Percentiles rank a stretch among this genome's conserved stretches.
phyloP scores from a whole-genome alignment of 2,888 invertebrate genomes.

The Andrena haemorrhoa region DNA sequence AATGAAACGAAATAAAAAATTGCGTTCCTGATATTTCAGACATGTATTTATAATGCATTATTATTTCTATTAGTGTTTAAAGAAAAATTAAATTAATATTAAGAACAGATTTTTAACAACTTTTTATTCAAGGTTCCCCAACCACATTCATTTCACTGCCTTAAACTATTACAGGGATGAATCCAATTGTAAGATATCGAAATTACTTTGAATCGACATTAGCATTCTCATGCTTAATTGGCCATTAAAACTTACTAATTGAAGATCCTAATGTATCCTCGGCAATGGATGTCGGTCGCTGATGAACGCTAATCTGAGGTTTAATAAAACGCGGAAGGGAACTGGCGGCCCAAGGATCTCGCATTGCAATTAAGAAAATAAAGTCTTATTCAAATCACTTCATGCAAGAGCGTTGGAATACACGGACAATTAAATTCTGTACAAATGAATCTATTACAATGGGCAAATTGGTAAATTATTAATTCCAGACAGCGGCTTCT shows the following conservation, averaged over 20 bases:
- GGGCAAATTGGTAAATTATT: not conserved
- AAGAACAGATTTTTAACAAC: no score
- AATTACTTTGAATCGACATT: constrained; percentile 26
- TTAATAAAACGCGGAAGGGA: constrained; percentile 51
- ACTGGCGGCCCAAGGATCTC: not conserved
- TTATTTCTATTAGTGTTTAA: no score
- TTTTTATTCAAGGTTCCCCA: no score
- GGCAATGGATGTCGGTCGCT: constrained; percentile 33
- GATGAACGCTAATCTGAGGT: constrained; percentile 68
- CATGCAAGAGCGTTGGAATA: not conserved
- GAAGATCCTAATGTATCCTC: constrained; percentile 52
- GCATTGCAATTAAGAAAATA: constrained; percentile 15
- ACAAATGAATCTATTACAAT: not conserved
- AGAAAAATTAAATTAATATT: no score
- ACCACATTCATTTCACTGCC: no score
- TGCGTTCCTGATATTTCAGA: no score
- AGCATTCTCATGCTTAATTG: constrained; percentile 62
- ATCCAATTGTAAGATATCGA: constrained; percentile 9
- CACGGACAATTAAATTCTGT: not conserved
- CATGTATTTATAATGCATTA: no score
- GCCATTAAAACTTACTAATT: constrained; percentile 73
- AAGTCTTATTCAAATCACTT: constrained; percentile 14
- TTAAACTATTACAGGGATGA: no score
- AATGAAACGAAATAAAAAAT: no score
- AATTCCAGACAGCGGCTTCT: not conserved